Evolutionary conservation across 2,797 vertebrate genomes (phyloP), one percentile per base, ranked within the genome.

Genomic region (Odontamblyopus rebecca): DNA sequence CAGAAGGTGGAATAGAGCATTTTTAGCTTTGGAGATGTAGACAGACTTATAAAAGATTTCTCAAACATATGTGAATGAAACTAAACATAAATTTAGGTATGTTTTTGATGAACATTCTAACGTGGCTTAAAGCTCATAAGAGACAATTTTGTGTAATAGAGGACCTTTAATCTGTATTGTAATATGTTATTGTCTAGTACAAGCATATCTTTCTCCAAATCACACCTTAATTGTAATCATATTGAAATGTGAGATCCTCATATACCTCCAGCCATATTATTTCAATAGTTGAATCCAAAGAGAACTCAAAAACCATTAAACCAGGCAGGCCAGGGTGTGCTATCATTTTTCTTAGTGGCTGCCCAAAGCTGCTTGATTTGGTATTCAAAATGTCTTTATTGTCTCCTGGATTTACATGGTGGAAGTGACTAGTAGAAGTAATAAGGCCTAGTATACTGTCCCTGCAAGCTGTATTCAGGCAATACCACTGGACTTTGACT

Each of bases 341-440:
- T 77, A 60, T 85, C 80, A 72, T 84, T 82, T 69, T 77, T 80
- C 61, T 71, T 44, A 62, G 4, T 70, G 74, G 77, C 69, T 0
- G 73, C 80, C 84, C 83, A 74, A 53, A 76, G 73, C 79, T 86
- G 81, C 82, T 80, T 88, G 48, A 88, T 88, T 85, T 85, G 71
- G 67, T 82, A 84, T 88, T 90, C 85, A 86, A 75, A 86, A 82
- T 73, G 79, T 67, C 76, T 69, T 73, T 62, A 72, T 81, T 68
- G 86, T 88, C 82, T 88, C 69, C 75, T 8, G 11, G 51, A 74
- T 71, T 72, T 75, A 63, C 66, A 70, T 68, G 53, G 61, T 59
- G 68, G 65, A 54, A 72, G 26, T 63, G 44, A 66, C 29, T 3
- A 0, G n/a, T 3, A 38, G 35, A 38, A 38, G 35, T 35, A 35